Evolutionary conservation across 2,797 vertebrate species (phyloP).

Genomic region (Falco berigora): DNA sequence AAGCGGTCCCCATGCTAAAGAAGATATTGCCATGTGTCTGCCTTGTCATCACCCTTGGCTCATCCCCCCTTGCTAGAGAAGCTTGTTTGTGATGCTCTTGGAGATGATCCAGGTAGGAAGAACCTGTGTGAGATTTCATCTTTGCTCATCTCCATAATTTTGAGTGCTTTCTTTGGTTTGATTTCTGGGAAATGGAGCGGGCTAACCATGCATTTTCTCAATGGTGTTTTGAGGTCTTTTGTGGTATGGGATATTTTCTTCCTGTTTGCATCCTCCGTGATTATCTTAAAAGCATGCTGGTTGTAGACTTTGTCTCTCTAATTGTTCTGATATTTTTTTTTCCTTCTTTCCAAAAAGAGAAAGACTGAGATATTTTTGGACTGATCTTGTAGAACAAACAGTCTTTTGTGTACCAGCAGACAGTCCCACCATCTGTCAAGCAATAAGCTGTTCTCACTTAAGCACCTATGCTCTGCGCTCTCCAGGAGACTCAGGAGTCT

Average conservation of each 20-base stretch:
- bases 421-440: neutral
- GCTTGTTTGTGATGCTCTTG: neutral
- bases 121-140: neutral
- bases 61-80: neutral
- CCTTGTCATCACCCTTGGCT: neutral
- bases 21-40: neutral
- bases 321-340: neutral
- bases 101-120: neutral
- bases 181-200: neutral
- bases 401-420: neutral
- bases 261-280: neutral
- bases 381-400: neutral
- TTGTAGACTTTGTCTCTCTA: neutral
- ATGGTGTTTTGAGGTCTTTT: neutral
- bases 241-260: neutral
- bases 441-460: neutral
- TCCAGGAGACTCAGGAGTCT: neutral
- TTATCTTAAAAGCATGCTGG: neutral
- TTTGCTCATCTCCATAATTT: neutral
- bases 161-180: neutral
- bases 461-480: neutral
- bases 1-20: too few species aligned
- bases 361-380: neutral
- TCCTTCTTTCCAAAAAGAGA: neutral
- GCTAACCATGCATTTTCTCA: neutral